Base-by-base conservation (phyloP, 35 echinoderm and acorn worm genomes). In the Lytechinus pictus region DNA sequence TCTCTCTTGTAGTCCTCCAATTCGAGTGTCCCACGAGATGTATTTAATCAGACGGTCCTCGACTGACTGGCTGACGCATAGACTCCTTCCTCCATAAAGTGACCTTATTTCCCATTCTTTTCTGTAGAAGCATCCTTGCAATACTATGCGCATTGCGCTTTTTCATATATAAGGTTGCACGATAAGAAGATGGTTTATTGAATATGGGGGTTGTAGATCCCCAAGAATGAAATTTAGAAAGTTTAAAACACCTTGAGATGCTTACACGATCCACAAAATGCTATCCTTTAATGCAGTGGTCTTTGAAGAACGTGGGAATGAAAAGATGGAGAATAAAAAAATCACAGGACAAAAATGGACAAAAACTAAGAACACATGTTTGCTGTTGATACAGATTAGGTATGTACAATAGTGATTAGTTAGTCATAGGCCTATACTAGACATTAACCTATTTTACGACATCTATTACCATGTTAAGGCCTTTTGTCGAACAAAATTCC, bases 21-120 rank as follows among this genome's bases (percentile, higher is more conserved):
- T 79, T 79, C n/a, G 19, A 79, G 66, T 79, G 8, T 24, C 66
- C 12, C 12, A 58, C n/a, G 66, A 79, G 66, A 79, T 79, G 66
- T 79, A 79, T 79, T 79, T 79, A 24, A 79, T 79, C 66, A 79
- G 66, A 79, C 66, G 66, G 66, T 79, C 12, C 66, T 79, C 66
- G 19, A 79, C 66, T 24, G 14, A 79, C 19, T 24, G 66, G 66
- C 66, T 79, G 66, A 79, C 66, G 66, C n/a, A 79, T 16, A 79
- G 66, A 14, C 66, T 79, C 66, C 66, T 79, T 79, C 21, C 66
- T 79, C 14, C 21, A 24, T 79, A 79, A 79, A 79, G 19, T 79
- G 66, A 14, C 21, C 16, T 79, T 16, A 19, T 58, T 79, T 79
- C 14, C 66, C 66, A 16, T 24, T 24, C 66, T 24, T 79, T 6